These are phyloP conservation scores for Dromius quadrimaculatus DNA, from an alignment of 2,888 invertebrate species.

Conservation along the genomic window DNA sequence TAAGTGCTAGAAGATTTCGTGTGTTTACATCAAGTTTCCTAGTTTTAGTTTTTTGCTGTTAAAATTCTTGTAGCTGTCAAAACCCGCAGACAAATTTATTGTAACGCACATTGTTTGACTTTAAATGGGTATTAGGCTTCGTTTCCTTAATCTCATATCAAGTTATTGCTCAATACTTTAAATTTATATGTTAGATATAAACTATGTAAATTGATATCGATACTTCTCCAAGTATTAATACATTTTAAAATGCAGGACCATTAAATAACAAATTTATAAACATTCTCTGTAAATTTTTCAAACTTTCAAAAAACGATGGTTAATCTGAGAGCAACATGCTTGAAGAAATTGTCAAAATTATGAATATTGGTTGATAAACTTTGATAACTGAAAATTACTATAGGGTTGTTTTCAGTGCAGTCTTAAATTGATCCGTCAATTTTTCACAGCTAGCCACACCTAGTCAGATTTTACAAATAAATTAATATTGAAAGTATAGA, in stretches of 20 bases:
- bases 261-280: no score
- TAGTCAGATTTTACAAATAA: no score
- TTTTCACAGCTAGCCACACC: no score
- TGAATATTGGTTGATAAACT: no score
- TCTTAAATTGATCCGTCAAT: no score
- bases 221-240: no score
- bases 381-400: not conserved
- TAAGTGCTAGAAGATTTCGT: conserved; percentile 10
- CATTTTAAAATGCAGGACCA: no score
- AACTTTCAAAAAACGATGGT: no score
- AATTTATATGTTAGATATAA: conserved; percentile 26
- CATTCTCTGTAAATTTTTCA: no score
- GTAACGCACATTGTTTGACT: conserved; percentile 30
- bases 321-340: no score
- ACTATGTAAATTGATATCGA: conserved; percentile 22
- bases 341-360: no score
- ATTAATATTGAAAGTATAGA: no score
- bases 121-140: conserved; percentile 25
- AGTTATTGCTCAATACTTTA: conserved; percentile 10
- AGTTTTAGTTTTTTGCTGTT: conserved; percentile 30
- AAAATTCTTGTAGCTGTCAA: conserved; percentile 18
- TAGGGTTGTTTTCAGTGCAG: not conserved
- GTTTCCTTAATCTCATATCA: conserved; percentile 10
- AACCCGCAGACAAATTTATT: conserved; percentile 25
- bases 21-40: conserved; percentile 25